Conservation (phyloP, 2,113 vertebrate genomes). For the Brienomyrus brachyistius region DNA sequence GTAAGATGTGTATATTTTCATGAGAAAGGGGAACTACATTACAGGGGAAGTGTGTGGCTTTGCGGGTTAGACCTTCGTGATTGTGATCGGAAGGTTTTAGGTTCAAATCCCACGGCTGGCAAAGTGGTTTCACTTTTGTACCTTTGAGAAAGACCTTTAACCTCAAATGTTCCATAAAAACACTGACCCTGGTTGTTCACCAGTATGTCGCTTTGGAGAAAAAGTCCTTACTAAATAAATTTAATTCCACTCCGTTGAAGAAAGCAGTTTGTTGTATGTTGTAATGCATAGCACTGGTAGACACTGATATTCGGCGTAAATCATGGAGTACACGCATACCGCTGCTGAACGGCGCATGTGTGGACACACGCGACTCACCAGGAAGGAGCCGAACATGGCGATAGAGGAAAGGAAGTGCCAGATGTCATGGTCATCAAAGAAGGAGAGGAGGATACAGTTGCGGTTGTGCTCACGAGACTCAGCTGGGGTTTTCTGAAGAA, state of each 20-base stretch:
- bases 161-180: neutral
- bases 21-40: neutral
- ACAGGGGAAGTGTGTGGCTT: neutral
- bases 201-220: neutral
- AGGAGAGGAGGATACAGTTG: constrained; percentile 85
- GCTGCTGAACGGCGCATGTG: too few relatives aligned
- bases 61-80: neutral
- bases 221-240: neutral
- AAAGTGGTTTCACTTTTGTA: neutral
- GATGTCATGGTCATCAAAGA: constrained; percentile 96
- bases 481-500: constrained; percentile 82
- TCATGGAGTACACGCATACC: neutral
- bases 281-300: neutral
- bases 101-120: neutral
- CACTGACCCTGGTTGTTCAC: neutral
- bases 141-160: neutral
- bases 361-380: constrained; percentile 58
- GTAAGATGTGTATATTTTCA: neutral
- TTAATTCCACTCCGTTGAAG: neutral
- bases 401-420: constrained; percentile 99
- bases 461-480: constrained; percentile 95
- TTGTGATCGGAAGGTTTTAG: neutral
- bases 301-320: neutral
- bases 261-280: neutral
- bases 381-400: constrained; percentile 95